Base-by-base conservation (phyloP, 2,797 vertebrate genomes). In the Protosalanx chinensis region DNA sequence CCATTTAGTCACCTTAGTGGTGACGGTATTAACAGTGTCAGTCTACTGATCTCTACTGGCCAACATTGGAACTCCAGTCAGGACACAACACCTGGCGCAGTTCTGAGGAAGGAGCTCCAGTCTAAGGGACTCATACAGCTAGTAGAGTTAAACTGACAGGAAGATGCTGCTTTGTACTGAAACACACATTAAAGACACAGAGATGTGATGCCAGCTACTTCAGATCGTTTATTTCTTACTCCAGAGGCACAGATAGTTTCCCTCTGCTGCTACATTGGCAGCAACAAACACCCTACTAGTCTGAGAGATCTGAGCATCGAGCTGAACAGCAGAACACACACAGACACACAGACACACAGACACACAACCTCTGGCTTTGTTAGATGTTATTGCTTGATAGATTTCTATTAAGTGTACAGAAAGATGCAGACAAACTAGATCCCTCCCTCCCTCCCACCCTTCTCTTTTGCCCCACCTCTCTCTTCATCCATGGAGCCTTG, bases 201-300 rank as follows among this genome's bases (percentile, higher is more conserved):
- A 75, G 61, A 23, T 58, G 6, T 4, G 67, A 32, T 29, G 64
- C 20, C n/a, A 16, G 33, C 74, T 82, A 77, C 72, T 86, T 88
- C 79, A 92, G 86, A 80, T 89, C 76, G 90, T 92, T 91, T 89
- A 91, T 89, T 92, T 77, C 83, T 91, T 87, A 90, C 83, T 90
- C 75, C 15, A 89, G 88, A 92, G 91, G 91, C 89, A 92, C 90
- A 90, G 79, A 86, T 87, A 83, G 77, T 81, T 85, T 84, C 89
- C 87, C 64, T 65, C 76, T 87, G 23, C 78, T 61, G 75, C 85
- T 88, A 82, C 3, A 70, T 72, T 53, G 84, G 79, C 41, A 41
- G 79, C 70, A 83, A 85, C 71, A 77, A 73, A 85, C 77, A 76
- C 82, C 78, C 76, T 81, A 70, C 71, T 76, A 75, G 72, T 68